Conservation (phyloP, 2,888 invertebrate species). For the Ochropleura leucogaster region DNA sequence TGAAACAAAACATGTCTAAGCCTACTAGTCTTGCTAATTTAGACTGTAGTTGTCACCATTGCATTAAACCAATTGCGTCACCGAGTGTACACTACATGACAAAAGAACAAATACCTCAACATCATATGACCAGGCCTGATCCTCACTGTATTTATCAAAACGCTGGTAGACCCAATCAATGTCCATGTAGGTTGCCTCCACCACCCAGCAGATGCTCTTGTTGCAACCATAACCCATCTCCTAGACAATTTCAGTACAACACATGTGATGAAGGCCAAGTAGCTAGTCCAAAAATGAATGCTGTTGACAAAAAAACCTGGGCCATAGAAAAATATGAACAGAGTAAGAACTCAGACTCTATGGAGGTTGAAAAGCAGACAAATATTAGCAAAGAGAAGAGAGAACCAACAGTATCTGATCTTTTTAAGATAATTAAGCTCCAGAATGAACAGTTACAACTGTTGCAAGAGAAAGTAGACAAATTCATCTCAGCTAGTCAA, state of each 20-base stretch:
- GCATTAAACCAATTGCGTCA: conserved; percentile 65
- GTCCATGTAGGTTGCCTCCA: conserved; percentile 59
- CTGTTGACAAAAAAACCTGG: conserved; percentile 83
- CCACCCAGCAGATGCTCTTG: conserved; percentile 59
- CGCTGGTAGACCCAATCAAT: conserved; percentile 38
- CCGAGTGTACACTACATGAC: conserved; percentile 6
- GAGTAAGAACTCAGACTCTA: conserved; percentile 70
- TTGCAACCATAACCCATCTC: conserved; percentile 55
- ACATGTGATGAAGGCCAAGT: conserved; percentile 57
- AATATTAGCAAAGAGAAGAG: conserved; percentile 81
- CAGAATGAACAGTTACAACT: conserved; percentile 92
- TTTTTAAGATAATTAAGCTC: conserved; percentile 92
- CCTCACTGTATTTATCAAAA: conserved; percentile 39
- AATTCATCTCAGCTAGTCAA: conserved; percentile 81
- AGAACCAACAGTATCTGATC: conserved; percentile 90
- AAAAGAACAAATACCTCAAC: conserved; percentile 6
- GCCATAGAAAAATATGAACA: conserved; percentile 82
- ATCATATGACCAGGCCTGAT: conserved; percentile 4
- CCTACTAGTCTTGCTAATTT: conserved; percentile 36
- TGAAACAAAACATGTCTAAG: conserved; percentile 18
- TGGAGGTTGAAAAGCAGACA: conserved; percentile 78
- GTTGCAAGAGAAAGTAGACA: conserved; percentile 92
- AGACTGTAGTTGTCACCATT: conserved; percentile 80
- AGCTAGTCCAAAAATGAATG: conserved; percentile 68
- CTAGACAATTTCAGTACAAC: conserved; percentile 44